Percentiles rank a stretch among this genome's conserved stretches.
These are phyloP conservation scores for Nudaria mundana DNA, from an alignment of 2,888 invertebrate genomes.

Conservation along the genomic window DNA sequence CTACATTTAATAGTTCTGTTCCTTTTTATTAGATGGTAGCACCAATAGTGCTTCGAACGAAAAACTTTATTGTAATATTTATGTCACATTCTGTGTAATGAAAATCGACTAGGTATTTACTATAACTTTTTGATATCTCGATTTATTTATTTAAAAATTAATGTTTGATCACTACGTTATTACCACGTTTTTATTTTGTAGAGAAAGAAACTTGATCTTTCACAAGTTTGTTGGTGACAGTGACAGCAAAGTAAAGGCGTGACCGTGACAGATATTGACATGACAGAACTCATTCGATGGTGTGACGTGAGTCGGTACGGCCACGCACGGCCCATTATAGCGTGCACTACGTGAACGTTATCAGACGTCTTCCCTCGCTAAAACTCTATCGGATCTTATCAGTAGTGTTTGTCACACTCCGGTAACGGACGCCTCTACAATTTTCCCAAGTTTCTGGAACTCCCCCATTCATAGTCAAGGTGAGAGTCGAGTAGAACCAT, in stretches of 20 bases:
- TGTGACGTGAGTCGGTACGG: slow-evolving; percentile 32
- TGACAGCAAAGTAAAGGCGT: too few relatives aligned
- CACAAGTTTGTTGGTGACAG: too few relatives aligned
- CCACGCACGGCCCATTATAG: slow-evolving; percentile 39
- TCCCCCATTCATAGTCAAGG: slow-evolving; percentile 43
- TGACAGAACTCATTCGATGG: slow-evolving; percentile 23
- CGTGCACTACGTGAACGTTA: slow-evolving; percentile 39
- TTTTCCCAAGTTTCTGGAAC: slow-evolving; percentile 17
- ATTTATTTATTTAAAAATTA: too few relatives aligned
- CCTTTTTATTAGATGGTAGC: slow-evolving; percentile 22
- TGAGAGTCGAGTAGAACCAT: slow-evolving; percentile 37
- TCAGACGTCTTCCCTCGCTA: slow-evolving; percentile 39
- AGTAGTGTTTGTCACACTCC: slow-evolving; percentile 34
- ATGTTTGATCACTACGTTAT: too few relatives aligned
- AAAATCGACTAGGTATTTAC: too few relatives aligned
- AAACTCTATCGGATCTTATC: slow-evolving; percentile 33
- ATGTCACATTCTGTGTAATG: too few relatives aligned
- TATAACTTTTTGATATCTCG: too few relatives aligned
- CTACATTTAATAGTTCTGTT: slow-evolving; percentile 4
- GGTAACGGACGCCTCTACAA: slow-evolving; percentile 24
- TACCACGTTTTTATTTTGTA: too few relatives aligned
- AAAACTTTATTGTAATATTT: not conserved
- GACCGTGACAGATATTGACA: not conserved
- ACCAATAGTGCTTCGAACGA: not conserved
- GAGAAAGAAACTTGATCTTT: too few relatives aligned